These are phyloP conservation scores for Drosophila ezoana DNA, from an alignment of 2,888 invertebrate species.

Conservation along the genomic window DNA sequence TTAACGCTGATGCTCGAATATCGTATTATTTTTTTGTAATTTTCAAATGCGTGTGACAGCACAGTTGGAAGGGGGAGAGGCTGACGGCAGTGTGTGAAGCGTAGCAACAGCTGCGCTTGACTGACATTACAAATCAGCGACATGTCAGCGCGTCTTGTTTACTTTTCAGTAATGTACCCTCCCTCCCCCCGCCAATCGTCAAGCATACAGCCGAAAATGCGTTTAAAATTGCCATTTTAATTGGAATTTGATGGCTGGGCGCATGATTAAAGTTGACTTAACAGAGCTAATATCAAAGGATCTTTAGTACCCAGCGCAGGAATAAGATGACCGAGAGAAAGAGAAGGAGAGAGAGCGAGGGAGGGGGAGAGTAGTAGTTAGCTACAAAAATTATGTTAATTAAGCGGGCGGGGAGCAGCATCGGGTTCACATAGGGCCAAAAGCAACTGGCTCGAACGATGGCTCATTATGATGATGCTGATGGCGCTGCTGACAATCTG, in stretches of 20 bases:
- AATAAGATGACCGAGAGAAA: not conserved
- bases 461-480: slow-evolving; percentile 67
- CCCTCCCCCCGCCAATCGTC: not conserved
- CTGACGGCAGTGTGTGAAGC: not conserved
- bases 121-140: slow-evolving; percentile 70
- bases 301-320: not conserved
- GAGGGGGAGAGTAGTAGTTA: slow-evolving; percentile 8
- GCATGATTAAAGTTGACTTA: slow-evolving; percentile 69
- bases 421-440: slow-evolving; percentile 9
- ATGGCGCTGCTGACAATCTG: slow-evolving; percentile 25
- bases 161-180: slow-evolving; percentile 21
- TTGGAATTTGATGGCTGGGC: slow-evolving; percentile 66
- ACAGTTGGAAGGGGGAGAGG: not conserved
- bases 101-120: slow-evolving; percentile 70
- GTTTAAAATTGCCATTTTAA: slow-evolving; percentile 70
- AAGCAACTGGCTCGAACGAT: slow-evolving; percentile 21
- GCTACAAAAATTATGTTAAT: slow-evolving; percentile 66
- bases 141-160: slow-evolving; percentile 61
- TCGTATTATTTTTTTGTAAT: slow-evolving; percentile 44
- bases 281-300: slow-evolving; percentile 49
- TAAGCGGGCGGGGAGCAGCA: slow-evolving; percentile 34
- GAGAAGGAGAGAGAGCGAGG: not conserved
- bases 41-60: slow-evolving; percentile 58
- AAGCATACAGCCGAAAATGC: slow-evolving; percentile 37
- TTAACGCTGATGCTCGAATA: slow-evolving; percentile 23